Evolutionary conservation across 2,797 vertebrate species (phyloP).

Genomic region (Falco biarmicus): DNA sequence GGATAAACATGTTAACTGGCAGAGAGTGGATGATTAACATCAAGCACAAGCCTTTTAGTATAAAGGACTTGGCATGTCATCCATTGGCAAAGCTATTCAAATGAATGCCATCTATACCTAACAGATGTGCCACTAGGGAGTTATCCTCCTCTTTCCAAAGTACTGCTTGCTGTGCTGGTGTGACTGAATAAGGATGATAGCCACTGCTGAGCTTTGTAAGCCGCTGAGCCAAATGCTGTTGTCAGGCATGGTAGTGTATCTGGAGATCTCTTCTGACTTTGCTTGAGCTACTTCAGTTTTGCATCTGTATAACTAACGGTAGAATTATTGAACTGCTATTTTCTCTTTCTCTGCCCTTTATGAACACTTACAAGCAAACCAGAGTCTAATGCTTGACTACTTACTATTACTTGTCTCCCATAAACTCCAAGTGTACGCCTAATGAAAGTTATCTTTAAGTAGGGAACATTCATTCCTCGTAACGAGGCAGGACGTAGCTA

Average conservation of each 20-base stretch:
- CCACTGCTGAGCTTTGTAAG: not conserved
- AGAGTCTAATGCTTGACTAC: not conserved
- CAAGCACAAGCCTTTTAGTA: conserved; percentile 61
- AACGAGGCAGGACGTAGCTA: not conserved
- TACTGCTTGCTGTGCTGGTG: conserved; percentile 17
- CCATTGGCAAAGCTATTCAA: conserved; percentile 56
- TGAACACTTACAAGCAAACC: not conserved
- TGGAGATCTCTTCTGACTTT: not conserved
- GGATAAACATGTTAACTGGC: conserved; percentile 71
- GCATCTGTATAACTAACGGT: fast-evolving
- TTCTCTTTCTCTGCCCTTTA: not conserved
- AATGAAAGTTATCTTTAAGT: not conserved
- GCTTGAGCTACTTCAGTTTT: not conserved
- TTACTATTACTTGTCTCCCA: not conserved
- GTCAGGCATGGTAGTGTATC: not conserved
- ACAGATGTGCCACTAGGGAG: conserved; percentile 60
- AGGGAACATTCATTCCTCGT: not conserved
- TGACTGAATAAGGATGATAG: conserved; percentile 19
- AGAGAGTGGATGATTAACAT: conserved; percentile 67
- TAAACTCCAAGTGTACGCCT: not conserved
- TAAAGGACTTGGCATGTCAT: conserved; percentile 62
- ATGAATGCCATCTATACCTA: conserved; percentile 57
- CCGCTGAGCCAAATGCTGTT: conserved; percentile 4
- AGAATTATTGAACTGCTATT: not conserved
- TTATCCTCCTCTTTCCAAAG: conserved; percentile 32